Conservation (phyloP, 2,888 invertebrate species). For the Sesamia inferens region DNA sequence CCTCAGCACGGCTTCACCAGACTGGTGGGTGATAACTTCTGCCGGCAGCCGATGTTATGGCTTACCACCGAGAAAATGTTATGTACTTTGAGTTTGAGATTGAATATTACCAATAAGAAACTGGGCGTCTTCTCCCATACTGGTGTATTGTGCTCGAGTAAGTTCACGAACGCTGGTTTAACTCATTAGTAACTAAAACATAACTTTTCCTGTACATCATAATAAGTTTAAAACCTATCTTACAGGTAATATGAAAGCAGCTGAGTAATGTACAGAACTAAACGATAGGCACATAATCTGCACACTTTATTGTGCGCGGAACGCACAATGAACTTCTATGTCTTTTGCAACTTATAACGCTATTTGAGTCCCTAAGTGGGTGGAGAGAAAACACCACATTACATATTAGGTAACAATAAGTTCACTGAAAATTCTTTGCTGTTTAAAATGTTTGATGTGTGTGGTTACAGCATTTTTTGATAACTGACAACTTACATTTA, state of each 20-base stretch:
- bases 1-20: too few relatives aligned
- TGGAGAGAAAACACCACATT: neutral
- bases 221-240: neutral
- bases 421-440: neutral
- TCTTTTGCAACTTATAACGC: conserved; percentile 4
- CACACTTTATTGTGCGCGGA: conserved; percentile 18
- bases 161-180: neutral
- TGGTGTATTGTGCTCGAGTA: too few relatives aligned
- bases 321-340: conserved; percentile 4
- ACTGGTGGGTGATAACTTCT: too few relatives aligned
- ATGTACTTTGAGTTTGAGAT: too few relatives aligned
- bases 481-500: too few relatives aligned
- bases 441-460: neutral
- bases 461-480: too few relatives aligned
- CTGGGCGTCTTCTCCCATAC: too few relatives aligned
- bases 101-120: too few relatives aligned
- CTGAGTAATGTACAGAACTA: conserved; percentile 7
- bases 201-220: neutral
- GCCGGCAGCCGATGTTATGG: too few relatives aligned
- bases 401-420: neutral
- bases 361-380: neutral
- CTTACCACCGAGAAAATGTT: too few relatives aligned
- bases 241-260: conserved; percentile 7
- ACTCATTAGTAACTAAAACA: neutral
- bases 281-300: conserved; percentile 19